Evolutionary conservation across 1,140 invertebrate genomes (phyloP).

Genomic region (Steinernema khuongi): DNA sequence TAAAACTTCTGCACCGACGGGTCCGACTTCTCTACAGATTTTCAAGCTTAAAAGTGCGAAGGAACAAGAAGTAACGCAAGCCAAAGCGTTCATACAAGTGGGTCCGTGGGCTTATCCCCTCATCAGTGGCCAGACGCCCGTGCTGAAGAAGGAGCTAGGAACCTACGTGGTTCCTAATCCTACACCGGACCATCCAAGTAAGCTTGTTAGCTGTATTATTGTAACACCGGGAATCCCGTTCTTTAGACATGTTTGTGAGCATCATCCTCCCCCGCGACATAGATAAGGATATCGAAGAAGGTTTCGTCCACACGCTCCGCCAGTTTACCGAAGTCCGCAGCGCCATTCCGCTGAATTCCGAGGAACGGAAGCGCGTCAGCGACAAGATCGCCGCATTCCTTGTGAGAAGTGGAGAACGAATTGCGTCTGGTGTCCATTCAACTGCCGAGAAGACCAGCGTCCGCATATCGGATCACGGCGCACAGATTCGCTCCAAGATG

Average conservation of each 20-base stretch:
- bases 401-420: constrained; percentile 33
- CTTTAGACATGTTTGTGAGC: constrained; percentile 38
- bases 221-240: too few relatives aligned
- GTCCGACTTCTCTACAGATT: constrained; percentile 37
- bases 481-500: constrained; percentile 2
- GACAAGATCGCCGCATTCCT: constrained; percentile 32
- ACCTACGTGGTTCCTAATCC: constrained; percentile 39
- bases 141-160: constrained; percentile 36
- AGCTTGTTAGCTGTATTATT: neutral
- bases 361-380: constrained; percentile 29
- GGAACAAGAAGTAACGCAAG: neutral
- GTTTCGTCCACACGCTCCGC: constrained; percentile 25
- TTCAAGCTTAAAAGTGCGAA: constrained; percentile 18
- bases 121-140: constrained; percentile 28
- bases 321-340: constrained; percentile 15
- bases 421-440: constrained; percentile 29
- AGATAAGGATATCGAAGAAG: constrained; percentile 26
- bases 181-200: constrained; percentile 37
- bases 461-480: neutral
- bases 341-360: constrained; percentile 18
- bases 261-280: constrained; percentile 39
- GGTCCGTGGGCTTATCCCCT: constrained; percentile 40
- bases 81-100: constrained; percentile 32
- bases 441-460: constrained; percentile 9
- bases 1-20: constrained; percentile 36